phyloP scores from a whole-genome alignment of 2,888 invertebrate genomes.

The Phaedon cochleariae region DNA sequence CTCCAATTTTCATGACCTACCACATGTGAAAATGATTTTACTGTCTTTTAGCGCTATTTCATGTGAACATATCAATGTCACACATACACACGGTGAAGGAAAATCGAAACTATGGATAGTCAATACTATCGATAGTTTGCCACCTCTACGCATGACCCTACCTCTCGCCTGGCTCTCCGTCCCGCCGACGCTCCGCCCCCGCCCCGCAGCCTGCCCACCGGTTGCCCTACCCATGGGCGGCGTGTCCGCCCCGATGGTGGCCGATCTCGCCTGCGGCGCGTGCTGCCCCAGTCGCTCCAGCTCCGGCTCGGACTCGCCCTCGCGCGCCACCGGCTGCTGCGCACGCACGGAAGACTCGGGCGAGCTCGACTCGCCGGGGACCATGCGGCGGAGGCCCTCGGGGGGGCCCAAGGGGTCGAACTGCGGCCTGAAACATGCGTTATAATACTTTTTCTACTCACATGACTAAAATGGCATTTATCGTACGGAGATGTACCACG shows the following conservation, averaged over 20 bases:
- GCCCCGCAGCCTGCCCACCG: conserved; percentile 20
- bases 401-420: conserved; percentile 59
- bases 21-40: too few species aligned
- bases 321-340: conserved; percentile 32
- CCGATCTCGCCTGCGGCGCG: conserved; percentile 53
- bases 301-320: conserved; percentile 49
- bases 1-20: too few species aligned
- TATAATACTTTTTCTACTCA: too few species aligned
- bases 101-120: too few species aligned
- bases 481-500: too few species aligned
- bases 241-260: conserved; percentile 61
- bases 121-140: too few species aligned
- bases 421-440: conserved; percentile 15
- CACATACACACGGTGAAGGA: too few species aligned
- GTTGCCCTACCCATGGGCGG: conserved; percentile 45
- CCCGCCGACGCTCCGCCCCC: conserved; percentile 53
- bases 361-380: conserved; percentile 70
- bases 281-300: conserved; percentile 41
- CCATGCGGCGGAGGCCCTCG: conserved; percentile 69
- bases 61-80: too few species aligned
- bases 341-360: conserved; percentile 50
- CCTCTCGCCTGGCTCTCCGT: conserved; percentile 46
- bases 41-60: too few species aligned
- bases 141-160: too few species aligned
- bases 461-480: too few species aligned